Base-by-base conservation (phyloP, 2,888 invertebrate species). In the Luffia ferchaultella region DNA sequence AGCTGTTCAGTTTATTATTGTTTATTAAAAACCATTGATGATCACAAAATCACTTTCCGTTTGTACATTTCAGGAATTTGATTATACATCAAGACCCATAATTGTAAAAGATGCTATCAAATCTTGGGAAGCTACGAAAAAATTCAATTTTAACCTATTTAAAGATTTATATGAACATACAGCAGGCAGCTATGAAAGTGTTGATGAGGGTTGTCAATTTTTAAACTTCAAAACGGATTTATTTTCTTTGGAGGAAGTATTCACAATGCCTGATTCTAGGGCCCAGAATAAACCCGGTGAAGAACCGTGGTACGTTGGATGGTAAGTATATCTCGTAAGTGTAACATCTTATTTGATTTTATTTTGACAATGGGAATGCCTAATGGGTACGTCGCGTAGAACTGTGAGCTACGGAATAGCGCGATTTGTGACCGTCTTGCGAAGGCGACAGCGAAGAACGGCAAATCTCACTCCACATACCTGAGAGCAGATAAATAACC, bases 291-390 rank as follows among this genome's bases (percentile, higher is more conserved):
- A 85, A 41, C 80, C 80, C 15, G 88, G 88, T 1, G 84, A 90
- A 60, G 77, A 86, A 50, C 89, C 93, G 1, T 96, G 95, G 95
- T 96, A 96, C 80, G 91, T 96, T 45, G 96, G 96, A 58, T 95
- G 95, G 95, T 93, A 79, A 85, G 89, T 82, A 52, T 46, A 42
- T 7, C 12, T n/a, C n/a, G n/a, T n/a, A n/a, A n/a, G n/a, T n/a
- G n/a, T n/a, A n/a, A n/a, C n/a, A n/a, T n/a, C n/a, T n/a, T n/a
- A n/a, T n/a, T n/a, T n/a, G n/a, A n/a, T n/a, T n/a, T n/a, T n/a
- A n/a, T n/a, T n/a, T n/a, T n/a, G n/a, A n/a, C n/a, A n/a, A n/a
- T n/a, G n/a, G n/a, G n/a, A n/a, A n/a, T n/a, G n/a, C n/a, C n/a
- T n/a, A n/a, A n/a, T n/a, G n/a, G n/a, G n/a, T n/a, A n/a, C n/a